Base-by-base conservation (phyloP, 2,797 vertebrate genomes). In the Mareca penelope region DNA sequence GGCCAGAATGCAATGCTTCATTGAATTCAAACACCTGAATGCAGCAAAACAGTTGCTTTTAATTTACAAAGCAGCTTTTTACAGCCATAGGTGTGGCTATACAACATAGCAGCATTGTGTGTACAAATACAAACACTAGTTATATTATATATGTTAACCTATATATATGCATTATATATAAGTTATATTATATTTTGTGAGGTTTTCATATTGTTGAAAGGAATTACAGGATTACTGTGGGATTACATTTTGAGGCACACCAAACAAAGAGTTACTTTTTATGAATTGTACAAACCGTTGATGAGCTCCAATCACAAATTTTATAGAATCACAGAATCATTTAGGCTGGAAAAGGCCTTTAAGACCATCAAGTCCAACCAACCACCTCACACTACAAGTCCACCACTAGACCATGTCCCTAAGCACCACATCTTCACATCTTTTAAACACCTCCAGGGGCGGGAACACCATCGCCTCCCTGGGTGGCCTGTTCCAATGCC, bases 201-300 rank as follows among this genome's bases (percentile, higher is more conserved):
- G n/a, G 31, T 79, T 88, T 61, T 79, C 39, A 89, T 85, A 60
- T 56, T 78, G 75, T 76, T 85, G 84, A 80, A 91, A 79, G 63
- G 48, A 48, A 48, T 24, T 24, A 48, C 48, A 48, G 12, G 48
- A 48, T 48, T 48, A 48, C 65, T 29, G 26, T 56, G 89, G 59
- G 61, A 95, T 79, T 93, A 78, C 19, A 59, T 4, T 85, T 61
- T 61, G 61, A 96, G 77, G 42, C 69, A 68, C 24, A 48, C 3
- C 69, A 63, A 96, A 93, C 40, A 79, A 92, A 88, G 57, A 84
- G 79, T 78, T 80, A 52, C 64, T 95, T 78, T 79, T 57, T 78
- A 91, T 93, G 92, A 91, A 92, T 94, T 94, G 92, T 92, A 94
- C 89, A 91, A 92, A 93, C 80, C 81, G 89, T 77, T 95, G 93